Conservation (phyloP, 53 echinoderm and acorn worm genomes). For the Holothuria leucospilota region DNA sequence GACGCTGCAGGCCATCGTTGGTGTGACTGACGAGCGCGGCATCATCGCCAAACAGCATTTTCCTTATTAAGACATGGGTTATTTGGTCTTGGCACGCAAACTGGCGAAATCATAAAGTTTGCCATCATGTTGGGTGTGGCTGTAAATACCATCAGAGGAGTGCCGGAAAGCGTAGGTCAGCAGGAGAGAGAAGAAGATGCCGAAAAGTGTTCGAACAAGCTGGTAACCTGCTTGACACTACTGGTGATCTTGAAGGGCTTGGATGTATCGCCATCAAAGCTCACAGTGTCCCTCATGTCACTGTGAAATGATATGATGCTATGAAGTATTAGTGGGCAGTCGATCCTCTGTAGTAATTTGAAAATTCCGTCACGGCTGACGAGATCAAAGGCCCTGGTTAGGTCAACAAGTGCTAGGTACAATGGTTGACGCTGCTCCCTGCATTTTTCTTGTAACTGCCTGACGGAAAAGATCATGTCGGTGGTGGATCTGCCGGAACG, state of each 20-base stretch:
- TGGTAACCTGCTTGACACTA: constrained; percentile 74
- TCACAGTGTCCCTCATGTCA: constrained; percentile 53
- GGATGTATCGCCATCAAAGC: constrained; percentile 32
- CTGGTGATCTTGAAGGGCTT: constrained; percentile 57
- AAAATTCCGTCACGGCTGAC: constrained; percentile 60
- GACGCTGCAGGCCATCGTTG: constrained; percentile 45
- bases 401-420: constrained; percentile 30
- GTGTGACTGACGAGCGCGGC: constrained; percentile 59
- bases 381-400: constrained; percentile 55
- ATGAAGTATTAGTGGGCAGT: constrained; percentile 49
- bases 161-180: constrained; percentile 45
- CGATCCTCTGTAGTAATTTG: constrained; percentile 39
- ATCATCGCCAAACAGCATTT: constrained; percentile 66
- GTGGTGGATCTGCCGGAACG: constrained; percentile 18
- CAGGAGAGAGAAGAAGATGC: constrained; percentile 71
- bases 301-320: constrained; percentile 50
- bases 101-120: constrained; percentile 47
- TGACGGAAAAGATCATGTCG: constrained; percentile 44
- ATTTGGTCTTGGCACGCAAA: too few relatives aligned
- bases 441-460: constrained; percentile 51
- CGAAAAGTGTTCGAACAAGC: constrained; percentile 68
- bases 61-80: too few relatives aligned
- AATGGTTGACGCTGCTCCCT: constrained; percentile 32
- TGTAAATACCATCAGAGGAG: constrained; percentile 48
- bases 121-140: constrained; percentile 57